Conservation (phyloP, 2,113 vertebrate genomes). For the Turnix velox region DNA sequence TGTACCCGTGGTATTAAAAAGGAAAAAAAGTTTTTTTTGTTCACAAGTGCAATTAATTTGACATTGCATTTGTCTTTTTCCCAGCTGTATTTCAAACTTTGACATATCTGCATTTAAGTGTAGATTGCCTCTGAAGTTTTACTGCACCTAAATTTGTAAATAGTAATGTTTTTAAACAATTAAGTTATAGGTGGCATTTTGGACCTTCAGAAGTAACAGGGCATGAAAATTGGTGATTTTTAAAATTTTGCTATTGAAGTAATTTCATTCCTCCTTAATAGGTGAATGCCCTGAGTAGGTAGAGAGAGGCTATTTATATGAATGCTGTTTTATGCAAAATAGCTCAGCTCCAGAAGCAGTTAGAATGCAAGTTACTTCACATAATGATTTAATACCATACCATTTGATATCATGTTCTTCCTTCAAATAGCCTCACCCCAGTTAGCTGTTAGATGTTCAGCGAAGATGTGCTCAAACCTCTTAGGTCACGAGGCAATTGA, state of each 20-base stretch:
- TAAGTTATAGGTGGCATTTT: background rate
- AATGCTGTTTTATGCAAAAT: background rate
- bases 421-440: background rate
- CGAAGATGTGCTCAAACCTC: background rate
- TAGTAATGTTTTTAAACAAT: background rate
- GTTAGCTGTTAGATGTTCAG: background rate
- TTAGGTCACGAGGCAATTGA: background rate
- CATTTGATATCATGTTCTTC: background rate
- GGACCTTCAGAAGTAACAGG: background rate
- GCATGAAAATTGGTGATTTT: background rate
- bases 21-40: background rate
- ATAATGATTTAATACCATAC: background rate
- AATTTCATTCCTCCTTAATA: background rate
- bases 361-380: background rate
- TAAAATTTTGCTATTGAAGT: background rate
- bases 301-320: background rate
- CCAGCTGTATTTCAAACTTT: background rate
- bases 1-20: background rate
- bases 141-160: background rate
- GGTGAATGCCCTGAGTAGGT: background rate
- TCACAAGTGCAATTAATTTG: background rate
- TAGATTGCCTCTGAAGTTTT: background rate
- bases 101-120: background rate
- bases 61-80: background rate
- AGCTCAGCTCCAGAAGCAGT: background rate